Evolutionary conservation across 2,113 vertebrate genomes (phyloP).

Genomic region (Oceanodroma tethys): DNA sequence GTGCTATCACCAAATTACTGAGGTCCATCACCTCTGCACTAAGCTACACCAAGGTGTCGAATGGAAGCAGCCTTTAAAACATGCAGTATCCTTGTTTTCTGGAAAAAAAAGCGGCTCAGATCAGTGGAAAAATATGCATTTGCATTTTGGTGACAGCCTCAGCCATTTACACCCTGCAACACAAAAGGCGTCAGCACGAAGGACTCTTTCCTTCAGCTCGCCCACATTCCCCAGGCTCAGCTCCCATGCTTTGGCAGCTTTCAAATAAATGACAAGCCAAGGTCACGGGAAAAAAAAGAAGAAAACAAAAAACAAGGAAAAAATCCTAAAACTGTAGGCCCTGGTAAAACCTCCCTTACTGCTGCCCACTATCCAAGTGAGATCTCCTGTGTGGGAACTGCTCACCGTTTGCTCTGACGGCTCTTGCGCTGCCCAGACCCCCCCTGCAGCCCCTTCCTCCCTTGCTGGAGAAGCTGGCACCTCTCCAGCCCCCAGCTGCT

Average conservation of each 20-base stretch:
- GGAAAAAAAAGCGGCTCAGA: background rate
- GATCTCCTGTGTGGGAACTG: background rate
- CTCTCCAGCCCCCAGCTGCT: background rate
- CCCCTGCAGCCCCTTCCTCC: background rate
- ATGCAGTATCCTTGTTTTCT: background rate
- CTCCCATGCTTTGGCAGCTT: background rate
- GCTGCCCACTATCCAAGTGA: background rate
- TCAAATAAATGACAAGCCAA: background rate
- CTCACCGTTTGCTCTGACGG: accelerated
- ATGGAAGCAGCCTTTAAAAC: background rate
- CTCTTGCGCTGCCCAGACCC: background rate
- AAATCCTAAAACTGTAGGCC: accelerated
- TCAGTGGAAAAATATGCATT: background rate
- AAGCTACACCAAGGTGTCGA: background rate
- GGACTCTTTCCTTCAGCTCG: background rate
- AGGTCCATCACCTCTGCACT: background rate
- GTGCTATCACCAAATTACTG: background rate
- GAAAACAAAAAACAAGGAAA: background rate
- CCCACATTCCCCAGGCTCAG: background rate
- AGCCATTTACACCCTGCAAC: background rate
- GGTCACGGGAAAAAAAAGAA: background rate
- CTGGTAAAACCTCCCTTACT: background rate
- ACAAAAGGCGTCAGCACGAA: background rate
- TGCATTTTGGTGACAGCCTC: background rate
- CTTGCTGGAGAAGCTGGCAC: background rate